Evolutionary conservation across 2,888 invertebrate species (phyloP), one percentile per base, ranked within the genome.

Genomic region (Boloria euphrosyne): DNA sequence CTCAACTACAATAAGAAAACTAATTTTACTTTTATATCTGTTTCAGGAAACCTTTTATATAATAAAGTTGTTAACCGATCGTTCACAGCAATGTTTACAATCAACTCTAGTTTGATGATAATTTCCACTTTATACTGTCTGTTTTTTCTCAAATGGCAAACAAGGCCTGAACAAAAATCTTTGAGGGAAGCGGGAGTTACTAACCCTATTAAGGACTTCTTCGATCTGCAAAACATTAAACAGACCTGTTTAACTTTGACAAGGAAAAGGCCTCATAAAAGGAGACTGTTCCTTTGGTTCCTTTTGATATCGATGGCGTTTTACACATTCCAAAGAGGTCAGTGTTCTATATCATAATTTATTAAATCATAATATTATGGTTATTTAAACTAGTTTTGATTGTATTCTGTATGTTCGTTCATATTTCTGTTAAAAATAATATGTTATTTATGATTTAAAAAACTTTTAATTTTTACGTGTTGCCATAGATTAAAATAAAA

Each of bases 311-410:
- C 95, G 17, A 96, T 97, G 96, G 94, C 94, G 0, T 89, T 96
- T 59, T 97, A 97, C 76, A 96, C 96, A 58, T 97, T 96, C 80
- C 96, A 97, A 83, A 93, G 97, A 79, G 93, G 93, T 93, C 73
- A 73, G 77, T 76, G 18, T 10, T 10, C 31, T 38, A 38, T 31
- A 5, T n/a, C n/a, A n/a, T n/a, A n/a, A n/a, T n/a, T n/a, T n/a
- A n/a, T n/a, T n/a, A n/a, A n/a, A n/a, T n/a, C n/a, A n/a, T n/a
- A n/a, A n/a, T n/a, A n/a, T n/a, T n/a, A n/a, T n/a, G n/a, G n/a
- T n/a, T n/a, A n/a, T n/a, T n/a, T n/a, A n/a, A n/a, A n/a, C n/a
- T n/a, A n/a, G n/a, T n/a, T n/a, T n/a, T n/a, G n/a, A n/a, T n/a
- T n/a, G n/a, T n/a, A n/a, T n/a, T n/a, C n/a, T n/a, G n/a, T n/a